These are phyloP conservation scores for Drosophila cyrtoloma DNA, from an alignment of 2,888 invertebrate genomes.

Conservation along the genomic window DNA sequence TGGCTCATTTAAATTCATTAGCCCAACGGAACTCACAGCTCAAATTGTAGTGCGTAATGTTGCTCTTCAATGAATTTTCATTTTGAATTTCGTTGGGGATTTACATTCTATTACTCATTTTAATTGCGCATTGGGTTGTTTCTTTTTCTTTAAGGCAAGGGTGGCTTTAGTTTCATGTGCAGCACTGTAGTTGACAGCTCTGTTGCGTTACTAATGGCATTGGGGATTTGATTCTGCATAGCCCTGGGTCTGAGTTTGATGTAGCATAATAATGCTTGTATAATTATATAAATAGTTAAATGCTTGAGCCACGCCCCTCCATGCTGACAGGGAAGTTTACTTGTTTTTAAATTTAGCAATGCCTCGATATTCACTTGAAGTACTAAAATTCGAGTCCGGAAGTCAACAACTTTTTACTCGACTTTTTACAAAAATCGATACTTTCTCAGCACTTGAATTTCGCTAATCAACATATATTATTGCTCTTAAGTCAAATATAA, in stretches of 20 bases:
- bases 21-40: slow-evolving; percentile 14
- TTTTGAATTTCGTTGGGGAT: slow-evolving; percentile 32
- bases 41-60: slow-evolving; percentile 29
- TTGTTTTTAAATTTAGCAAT: not conserved
- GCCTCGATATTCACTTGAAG: not conserved
- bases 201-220: slow-evolving; percentile 63
- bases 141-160: slow-evolving; percentile 35
- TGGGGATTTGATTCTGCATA: slow-evolving; percentile 50
- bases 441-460: not conserved
- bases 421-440: not conserved
- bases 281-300: slow-evolving; percentile 53
- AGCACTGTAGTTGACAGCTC: slow-evolving; percentile 68
- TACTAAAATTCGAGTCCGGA: not conserved
- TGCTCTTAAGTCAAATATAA: not conserved
- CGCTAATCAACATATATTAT: accelerated
- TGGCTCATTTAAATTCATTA: slow-evolving; percentile 73
- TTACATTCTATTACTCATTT: slow-evolving; percentile 56
- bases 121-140: slow-evolving; percentile 58
- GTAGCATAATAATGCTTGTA: slow-evolving; percentile 57
- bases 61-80: slow-evolving; percentile 58
- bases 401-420: not conserved
- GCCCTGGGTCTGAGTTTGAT: slow-evolving; percentile 42
- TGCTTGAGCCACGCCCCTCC: slow-evolving; percentile 16
- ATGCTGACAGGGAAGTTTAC: not conserved
- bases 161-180: slow-evolving; percentile 45